These are phyloP conservation scores for Nycteola revayana DNA, from an alignment of 2,888 invertebrate species.

Conservation along the genomic window DNA sequence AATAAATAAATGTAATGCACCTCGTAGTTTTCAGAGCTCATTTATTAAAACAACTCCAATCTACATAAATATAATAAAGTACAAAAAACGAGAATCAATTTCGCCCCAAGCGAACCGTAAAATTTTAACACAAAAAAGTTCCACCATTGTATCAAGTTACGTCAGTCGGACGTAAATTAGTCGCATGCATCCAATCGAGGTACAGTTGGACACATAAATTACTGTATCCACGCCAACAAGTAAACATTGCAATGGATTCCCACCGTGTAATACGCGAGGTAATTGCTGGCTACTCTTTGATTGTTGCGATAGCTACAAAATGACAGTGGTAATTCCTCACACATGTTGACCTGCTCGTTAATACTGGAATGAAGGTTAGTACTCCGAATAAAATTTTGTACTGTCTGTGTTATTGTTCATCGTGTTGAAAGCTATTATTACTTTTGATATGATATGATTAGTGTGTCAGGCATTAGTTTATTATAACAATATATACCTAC, in stretches of 20 bases:
- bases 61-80: too few species aligned
- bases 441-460: too few species aligned
- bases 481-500: too few species aligned
- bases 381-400: conserved; percentile 6
- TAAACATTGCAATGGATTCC: conserved; percentile 37
- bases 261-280: conserved; percentile 25
- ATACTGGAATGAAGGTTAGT: conserved; percentile 6
- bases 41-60: too few species aligned
- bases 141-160: neutral
- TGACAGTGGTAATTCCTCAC: conserved; percentile 34
- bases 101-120: too few species aligned
- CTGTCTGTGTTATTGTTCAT: conserved; percentile 5
- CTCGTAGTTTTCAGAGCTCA: too few species aligned
- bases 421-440: too few species aligned
- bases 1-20: too few species aligned
- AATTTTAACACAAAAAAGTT: too few species aligned
- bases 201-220: conserved; percentile 39
- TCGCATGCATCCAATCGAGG: conserved; percentile 27
- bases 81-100: too few species aligned
- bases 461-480: too few species aligned
- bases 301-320: conserved; percentile 37
- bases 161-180: conserved; percentile 15
- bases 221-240: conserved; percentile 34
- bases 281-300: conserved; percentile 45
- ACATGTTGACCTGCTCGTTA: conserved; percentile 16